Evolutionary conservation across 1,140 invertebrate genomes (phyloP).

Genomic region (Lepidostoma basale): DNA sequence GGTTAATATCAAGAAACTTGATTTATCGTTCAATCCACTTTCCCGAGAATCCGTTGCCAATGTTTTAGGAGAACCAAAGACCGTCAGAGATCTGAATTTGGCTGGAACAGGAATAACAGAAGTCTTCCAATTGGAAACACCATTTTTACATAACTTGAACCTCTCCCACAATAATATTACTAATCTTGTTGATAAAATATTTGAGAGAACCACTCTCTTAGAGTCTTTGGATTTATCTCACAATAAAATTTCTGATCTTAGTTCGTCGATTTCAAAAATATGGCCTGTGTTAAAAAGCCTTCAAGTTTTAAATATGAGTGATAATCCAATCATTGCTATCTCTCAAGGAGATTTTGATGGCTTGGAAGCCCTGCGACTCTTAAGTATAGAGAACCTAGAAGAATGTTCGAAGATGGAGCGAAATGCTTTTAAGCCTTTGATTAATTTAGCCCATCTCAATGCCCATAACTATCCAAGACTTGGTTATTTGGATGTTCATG

Average conservation of each 20-base stretch:
- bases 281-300: constrained; percentile 73
- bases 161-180: constrained; percentile 78
- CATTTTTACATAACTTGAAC: constrained; percentile 83
- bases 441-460: constrained; percentile 71
- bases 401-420: constrained; percentile 80
- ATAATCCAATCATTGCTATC: constrained; percentile 75
- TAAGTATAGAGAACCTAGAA: constrained; percentile 72
- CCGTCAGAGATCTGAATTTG: constrained; percentile 79
- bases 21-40: constrained; percentile 85
- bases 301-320: constrained; percentile 75
- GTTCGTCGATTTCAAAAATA: constrained; percentile 62
- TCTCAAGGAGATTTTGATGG: constrained; percentile 76
- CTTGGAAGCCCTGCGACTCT: constrained; percentile 66
- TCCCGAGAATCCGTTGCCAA: constrained; percentile 73
- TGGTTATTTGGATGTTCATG: constrained; percentile 83
- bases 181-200: constrained; percentile 67
- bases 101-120: constrained; percentile 76
- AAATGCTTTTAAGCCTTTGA: constrained; percentile 75
- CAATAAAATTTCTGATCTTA: constrained; percentile 71
- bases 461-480: constrained; percentile 77
- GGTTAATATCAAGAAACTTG: constrained; percentile 85
- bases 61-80: constrained; percentile 87
- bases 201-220: constrained; percentile 79
- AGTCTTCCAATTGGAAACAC: constrained; percentile 79
- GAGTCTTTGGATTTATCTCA: constrained; percentile 78